Base-by-base conservation (phyloP, 2,113 vertebrate species). In the Megalops atlanticus region DNA sequence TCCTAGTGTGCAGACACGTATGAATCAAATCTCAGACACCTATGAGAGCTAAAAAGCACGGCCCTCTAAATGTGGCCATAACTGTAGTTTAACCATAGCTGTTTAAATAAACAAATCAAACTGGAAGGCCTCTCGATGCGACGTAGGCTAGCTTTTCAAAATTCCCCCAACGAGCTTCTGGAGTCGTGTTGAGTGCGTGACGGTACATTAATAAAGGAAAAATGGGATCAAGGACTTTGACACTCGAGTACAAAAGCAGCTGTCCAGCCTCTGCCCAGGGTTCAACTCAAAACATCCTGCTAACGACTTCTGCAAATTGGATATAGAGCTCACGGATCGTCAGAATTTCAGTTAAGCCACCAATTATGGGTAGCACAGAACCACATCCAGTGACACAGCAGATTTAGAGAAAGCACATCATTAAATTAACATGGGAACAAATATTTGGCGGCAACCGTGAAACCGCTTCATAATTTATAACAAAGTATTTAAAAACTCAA, bases 351-450 rank as follows among this genome's bases (percentile, higher is more conserved):
- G 88, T 91, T 88, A 89, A 92, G 90, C 81, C 86, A 92, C 85
- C 90, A 92, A 90, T 94, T 93, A 91, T 88, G 86, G 90, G 88
- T 74, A 74, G 86, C 88, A 89, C 86, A 87, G 87, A 92, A 94
- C 91, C 92, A 81, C 91, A 90, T 88, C 76, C 86, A 86, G 83
- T 83, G 82, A 87, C 86, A 87, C 84, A 89, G 89, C 86, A 89
- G 86, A 87, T 91, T 84, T 82, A 88, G 86, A 89, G 91, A 85
- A 89, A 92, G 84, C 85, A 87, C 85, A 88, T 86, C 80, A 89
- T 92, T 94, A 92, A 91, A 92, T 89, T 88, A 93, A 94, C 91
- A 92, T 93, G 90, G 88, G 91, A 91, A 92, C 88, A 89, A 91
- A 89, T 83, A 89, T 88, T 84, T 93, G 93, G 91, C 91, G 91